Evolutionary conservation across 2,888 invertebrate species (phyloP), one percentile per base, ranked within the genome.

Genomic region (Tinea pellionella): DNA sequence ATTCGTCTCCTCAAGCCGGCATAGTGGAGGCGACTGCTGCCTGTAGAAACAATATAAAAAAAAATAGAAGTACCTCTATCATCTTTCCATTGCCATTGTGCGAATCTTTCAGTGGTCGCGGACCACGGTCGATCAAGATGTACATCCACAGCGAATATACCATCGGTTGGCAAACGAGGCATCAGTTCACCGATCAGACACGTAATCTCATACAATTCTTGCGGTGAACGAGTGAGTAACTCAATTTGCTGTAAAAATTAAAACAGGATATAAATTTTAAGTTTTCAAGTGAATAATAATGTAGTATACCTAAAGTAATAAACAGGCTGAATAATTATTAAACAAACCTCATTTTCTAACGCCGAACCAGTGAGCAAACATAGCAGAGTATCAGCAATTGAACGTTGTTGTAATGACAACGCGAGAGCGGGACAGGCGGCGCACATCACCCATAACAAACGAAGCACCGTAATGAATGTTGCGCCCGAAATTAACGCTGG

Each of bases 61-160:
- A n/a, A n/a, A n/a, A n/a, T n/a, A n/a, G n/a, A n/a, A n/a, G n/a
- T n/a, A 70, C 95, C 96, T 71, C 96, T 91, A 79, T 98, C 98
- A 77, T 98, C 98, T 60, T 96, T 90, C 98, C 98, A 99, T 79
- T 98, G 97, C 99, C 99, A 99, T 65, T 94, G 92, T 2, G 97
- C 94, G 63, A 94, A 91, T 73, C 96, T 96, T 70, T 97, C 95
- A 61, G 93, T 91, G 74, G 95, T 93, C 7, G 91, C 89, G 24
- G 90, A 88, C 73, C 90, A 91, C 43, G 94, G 93, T 42, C 94
- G 89, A 77, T 95, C 94, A 62, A 98, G 89, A 68, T 97, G 89
- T 56, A 92, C 90, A 85, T 99, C 98, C 62, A 99, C 97, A 58
- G 94, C 91, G 87, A 99, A 99, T 68, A 99, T 94, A 9, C 98